Conservation (phyloP, 2,888 invertebrate species). For the Germaria angustata region DNA sequence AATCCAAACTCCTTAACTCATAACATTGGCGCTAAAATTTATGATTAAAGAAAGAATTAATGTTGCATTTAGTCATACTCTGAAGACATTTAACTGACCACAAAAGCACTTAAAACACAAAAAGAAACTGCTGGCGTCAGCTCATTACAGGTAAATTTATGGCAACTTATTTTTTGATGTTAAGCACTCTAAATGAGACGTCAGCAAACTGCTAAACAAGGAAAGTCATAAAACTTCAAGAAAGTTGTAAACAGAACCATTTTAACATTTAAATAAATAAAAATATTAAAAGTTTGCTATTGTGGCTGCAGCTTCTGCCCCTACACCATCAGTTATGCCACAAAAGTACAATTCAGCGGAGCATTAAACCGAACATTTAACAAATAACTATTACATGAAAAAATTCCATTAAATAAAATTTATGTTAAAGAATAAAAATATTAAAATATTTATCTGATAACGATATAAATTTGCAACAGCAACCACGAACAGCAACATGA, state of each 20-base stretch:
- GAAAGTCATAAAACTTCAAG: conserved; percentile 23
- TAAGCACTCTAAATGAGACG: conserved; percentile 26
- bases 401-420: background rate
- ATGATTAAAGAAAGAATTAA: conserved; percentile 20
- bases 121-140: conserved; percentile 71
- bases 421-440: conserved; percentile 17
- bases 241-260: conserved; percentile 15
- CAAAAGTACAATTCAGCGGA: conserved; percentile 72
- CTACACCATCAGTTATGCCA: conserved; percentile 63
- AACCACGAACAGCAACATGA: conserved; percentile 11
- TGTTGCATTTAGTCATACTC: conserved; percentile 43
- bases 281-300: background rate
- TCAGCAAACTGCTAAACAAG: background rate
- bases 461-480: conserved; percentile 9
- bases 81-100: conserved; percentile 20
- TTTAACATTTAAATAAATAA: conserved; percentile 5
- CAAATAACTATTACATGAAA: conserved; percentile 75
- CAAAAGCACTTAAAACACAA: conserved; percentile 16
- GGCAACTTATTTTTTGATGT: conserved; percentile 34
- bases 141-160: conserved; percentile 77
- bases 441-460: conserved; percentile 36
- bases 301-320: background rate
- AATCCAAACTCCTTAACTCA: background rate
- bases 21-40: conserved; percentile 21
- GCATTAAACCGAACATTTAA: conserved; percentile 79